These are phyloP conservation scores for Melanchra persicariae DNA, from an alignment of 2,888 invertebrate species.

Conservation along the genomic window DNA sequence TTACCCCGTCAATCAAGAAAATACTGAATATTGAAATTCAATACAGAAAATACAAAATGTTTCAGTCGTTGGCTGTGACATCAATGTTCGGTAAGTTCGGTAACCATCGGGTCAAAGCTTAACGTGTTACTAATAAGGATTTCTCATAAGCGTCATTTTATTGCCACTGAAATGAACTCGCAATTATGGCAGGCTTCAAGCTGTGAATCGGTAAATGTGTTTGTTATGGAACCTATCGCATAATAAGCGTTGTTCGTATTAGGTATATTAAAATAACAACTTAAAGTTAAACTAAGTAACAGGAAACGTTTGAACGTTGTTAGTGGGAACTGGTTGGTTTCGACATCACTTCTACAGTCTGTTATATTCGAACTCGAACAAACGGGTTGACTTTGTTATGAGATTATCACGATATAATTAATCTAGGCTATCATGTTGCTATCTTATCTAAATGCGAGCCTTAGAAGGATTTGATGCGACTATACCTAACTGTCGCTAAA, in stretches of 20 bases:
- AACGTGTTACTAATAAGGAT: conserved; percentile 54
- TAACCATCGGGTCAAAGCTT: conserved; percentile 51
- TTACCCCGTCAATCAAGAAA: conserved; percentile 40
- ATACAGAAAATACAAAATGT: conserved; percentile 24
- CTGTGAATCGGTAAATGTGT: conserved; percentile 32
- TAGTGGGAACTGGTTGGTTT: not conserved
- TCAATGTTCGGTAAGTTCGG: conserved; percentile 50
- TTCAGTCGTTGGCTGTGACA: conserved; percentile 40
- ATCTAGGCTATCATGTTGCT: conserved; percentile 21
- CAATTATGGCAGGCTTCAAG: conserved; percentile 35
- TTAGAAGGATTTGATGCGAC: conserved; percentile 6
- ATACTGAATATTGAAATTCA: conserved; percentile 18
- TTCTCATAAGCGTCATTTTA: conserved; percentile 54
- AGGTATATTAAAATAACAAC: conserved; percentile 4
- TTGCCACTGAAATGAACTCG: conserved; percentile 36
- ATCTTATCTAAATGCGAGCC: conserved; percentile 20
- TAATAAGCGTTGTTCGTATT: not conserved
- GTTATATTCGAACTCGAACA: not conserved
- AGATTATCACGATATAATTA: conserved; percentile 17
- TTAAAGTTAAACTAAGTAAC: not conserved
- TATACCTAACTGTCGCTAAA: not conserved
- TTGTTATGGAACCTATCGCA: not conserved
- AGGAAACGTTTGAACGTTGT: not conserved
- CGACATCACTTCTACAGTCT: not conserved
- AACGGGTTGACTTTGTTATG: not conserved